Evolutionary conservation across 2,797 vertebrate species (phyloP).

Genomic region (Pseudochromis fuscus): DNA sequence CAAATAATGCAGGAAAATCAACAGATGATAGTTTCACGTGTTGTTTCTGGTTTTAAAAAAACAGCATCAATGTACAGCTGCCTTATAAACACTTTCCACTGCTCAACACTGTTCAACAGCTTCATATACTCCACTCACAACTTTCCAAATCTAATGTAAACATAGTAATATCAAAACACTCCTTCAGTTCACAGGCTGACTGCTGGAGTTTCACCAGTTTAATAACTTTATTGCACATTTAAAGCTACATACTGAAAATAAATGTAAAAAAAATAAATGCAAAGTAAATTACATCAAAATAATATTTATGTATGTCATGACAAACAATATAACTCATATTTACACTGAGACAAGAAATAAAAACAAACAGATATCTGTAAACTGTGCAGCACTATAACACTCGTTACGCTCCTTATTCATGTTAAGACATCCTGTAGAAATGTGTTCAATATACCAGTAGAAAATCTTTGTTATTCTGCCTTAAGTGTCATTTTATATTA

Average conservation of each 20-base stretch:
- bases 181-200: not conserved
- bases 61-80: not conserved
- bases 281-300: not conserved
- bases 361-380: not conserved
- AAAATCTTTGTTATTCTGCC: not conserved
- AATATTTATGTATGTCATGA: not conserved
- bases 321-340: not conserved
- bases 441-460: not conserved
- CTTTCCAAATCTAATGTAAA: slow-evolving; percentile 4
- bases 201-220: not conserved
- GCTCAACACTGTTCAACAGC: slow-evolving; percentile 2
- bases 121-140: not conserved
- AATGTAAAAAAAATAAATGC: not conserved
- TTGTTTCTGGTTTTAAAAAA: not conserved
- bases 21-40: not conserved
- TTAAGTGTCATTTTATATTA: not conserved
- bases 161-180: slow-evolving; percentile 3
- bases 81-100: not conserved
- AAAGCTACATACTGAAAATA: slow-evolving; percentile 15
- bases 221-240: slow-evolving; percentile 31
- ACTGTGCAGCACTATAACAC: no score
- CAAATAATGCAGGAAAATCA: slow-evolving; percentile 22
- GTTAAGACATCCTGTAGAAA: no score
- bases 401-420: no score
- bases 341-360: not conserved